Conservation (phyloP, 1,140 invertebrate species). For the Scaptomyza pallida region DNA sequence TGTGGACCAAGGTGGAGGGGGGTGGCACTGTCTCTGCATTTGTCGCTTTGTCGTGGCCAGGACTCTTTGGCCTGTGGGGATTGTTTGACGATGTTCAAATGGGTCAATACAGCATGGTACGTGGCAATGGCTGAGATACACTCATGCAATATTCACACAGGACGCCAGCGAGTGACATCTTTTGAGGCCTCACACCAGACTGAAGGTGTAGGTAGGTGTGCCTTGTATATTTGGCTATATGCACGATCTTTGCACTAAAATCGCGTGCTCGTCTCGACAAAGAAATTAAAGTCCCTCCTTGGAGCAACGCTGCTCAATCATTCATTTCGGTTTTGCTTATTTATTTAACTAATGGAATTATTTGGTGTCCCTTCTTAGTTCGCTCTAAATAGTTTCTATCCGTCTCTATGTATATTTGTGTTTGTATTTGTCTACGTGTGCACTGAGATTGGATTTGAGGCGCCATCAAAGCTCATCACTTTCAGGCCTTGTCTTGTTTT, state of each 20-base stretch:
- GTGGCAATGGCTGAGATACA: conserved; percentile 25
- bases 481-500: conserved; percentile 12
- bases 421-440: conserved; percentile 46
- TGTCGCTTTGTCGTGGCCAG: not conserved
- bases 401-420: conserved; percentile 2
- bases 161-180: conserved; percentile 65
- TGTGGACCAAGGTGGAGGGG: no score
- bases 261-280: conserved; percentile 28
- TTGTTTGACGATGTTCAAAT: conserved; percentile 61
- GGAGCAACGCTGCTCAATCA: conserved; percentile 64
- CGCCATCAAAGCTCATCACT: conserved; percentile 3
- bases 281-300: conserved; percentile 44
- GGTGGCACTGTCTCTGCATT: no score
- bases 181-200: conserved; percentile 42
- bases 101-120: conserved; percentile 56
- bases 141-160: conserved; percentile 73
- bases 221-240: conserved; percentile 64
- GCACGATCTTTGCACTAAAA: conserved; percentile 39
- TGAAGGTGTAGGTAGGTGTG: conserved; percentile 23
- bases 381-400: conserved; percentile 15
- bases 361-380: conserved; percentile 38
- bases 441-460: conserved; percentile 44
- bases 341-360: conserved; percentile 81
- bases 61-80: conserved; percentile 23
- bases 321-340: conserved; percentile 75